Base-by-base conservation (phyloP, 2,888 invertebrate genomes). In the Eledona agricola region DNA sequence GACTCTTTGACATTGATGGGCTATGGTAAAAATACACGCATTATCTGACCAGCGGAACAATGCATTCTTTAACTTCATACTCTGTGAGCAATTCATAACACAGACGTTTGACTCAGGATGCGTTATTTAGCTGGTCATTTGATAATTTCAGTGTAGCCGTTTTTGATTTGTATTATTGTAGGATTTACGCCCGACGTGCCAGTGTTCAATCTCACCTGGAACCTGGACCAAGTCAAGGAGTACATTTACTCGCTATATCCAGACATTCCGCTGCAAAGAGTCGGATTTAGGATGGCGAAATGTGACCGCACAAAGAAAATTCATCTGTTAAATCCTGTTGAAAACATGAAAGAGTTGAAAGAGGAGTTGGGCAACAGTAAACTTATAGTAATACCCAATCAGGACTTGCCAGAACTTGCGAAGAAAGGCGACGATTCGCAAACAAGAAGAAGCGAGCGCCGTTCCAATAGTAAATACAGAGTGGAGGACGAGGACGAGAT, bases 321-420 rank as follows among this genome's bases (percentile, higher is more conserved):
- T 4, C 11, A 10, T 19, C 13, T 20, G 3, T n/a, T 47, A 16
- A 47, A 37, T 17, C 20, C 19, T n/a, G 25, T 32, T 12, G 35
- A 25, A 15, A 47, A 35, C 28, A 10, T 26, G 6, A 47, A 25
- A 25, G 47, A 47, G 22, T 10, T 47, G 12, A 47, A 47, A 19
- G 47, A 47, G 3, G 47, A 47, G 10, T 12, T 47, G 9, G 47
- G 47, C 3, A 35, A 35, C 13, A 47, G 47, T 9, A 47, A 37
- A 20, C 11, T 47, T 7, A 19, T 47, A 5, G 2, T 47, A 3
- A 26, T 47, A 28, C 47, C 47, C 3, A 37, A 47, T 9, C 28
- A 47, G 15, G 37, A 47, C 9, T 12, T 47, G 10, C 28, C 47
- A 1, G 37, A 47, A 10, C 15, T 17, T 13, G 7, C 11, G 20